Base-by-base conservation (phyloP, 2,797 vertebrate species). In the Rhodeus uyekii region DNA sequence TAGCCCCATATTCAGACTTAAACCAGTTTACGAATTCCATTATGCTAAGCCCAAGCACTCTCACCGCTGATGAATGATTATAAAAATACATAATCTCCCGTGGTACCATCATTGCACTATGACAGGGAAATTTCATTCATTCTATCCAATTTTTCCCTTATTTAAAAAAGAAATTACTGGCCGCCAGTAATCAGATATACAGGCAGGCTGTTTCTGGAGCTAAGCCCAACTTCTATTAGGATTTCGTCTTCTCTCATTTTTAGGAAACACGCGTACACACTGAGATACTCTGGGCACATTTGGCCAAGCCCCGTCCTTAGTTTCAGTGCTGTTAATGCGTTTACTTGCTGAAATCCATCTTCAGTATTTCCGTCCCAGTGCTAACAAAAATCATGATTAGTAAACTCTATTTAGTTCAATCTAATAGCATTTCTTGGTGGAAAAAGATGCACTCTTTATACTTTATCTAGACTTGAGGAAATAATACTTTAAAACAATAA, bases 1-100 rank as follows among this genome's bases (percentile, higher is more conserved):
- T 81, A 89, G 92, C 92, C 93, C 92, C 92, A 92, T 92, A 92
- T 94, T 93, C 92, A 92, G 92, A 94, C 94, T 94, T 94, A 93
- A 95, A 95, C 93, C 94, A 95, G 94, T 95, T 95, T 95, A 95
- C 94, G 90, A 94, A 94, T 94, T 95, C 94, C 94, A 95, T 95
- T 95, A 95, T 95, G 94, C 93, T 95, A 95, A 95, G 93, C 94
- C 94, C 22, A 90, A 93, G 93, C 94, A 94, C 92, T 94, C 93
- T 91, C 93, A 79, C 88, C 92, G 93, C 93, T 94, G 95, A 95
- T 95, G 93, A 95, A 95, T 91, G 94, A 95, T 95, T 95, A 94
- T 93, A 92, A 94, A 67, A 82, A 94, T 91, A 94, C 94, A 94
- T 95, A 95, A 95, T 95, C 95, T 95, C 92, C 92, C 86, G 81